Conservation (phyloP, 2,888 invertebrate species). For the Pammene fasciana region DNA sequence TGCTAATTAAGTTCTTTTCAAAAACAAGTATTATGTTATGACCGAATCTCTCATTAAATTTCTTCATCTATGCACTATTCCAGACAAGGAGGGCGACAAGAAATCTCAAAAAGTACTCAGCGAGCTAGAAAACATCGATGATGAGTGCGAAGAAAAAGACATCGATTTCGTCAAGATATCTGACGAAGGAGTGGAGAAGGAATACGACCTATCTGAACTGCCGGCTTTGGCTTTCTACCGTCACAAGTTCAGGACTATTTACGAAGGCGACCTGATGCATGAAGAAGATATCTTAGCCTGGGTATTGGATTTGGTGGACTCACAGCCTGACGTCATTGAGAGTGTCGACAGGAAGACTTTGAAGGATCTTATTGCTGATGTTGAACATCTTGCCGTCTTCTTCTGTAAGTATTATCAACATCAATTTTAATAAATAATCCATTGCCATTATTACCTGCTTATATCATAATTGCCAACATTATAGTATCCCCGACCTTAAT, state of each 20-base stretch:
- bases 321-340: slow-evolving; percentile 94
- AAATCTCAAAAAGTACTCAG: slow-evolving; percentile 94
- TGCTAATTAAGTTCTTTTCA: too few species aligned
- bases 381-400: slow-evolving; percentile 95
- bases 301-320: slow-evolving; percentile 93
- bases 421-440: not conserved
- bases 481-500: too few species aligned
- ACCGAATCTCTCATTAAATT: not conserved
- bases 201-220: slow-evolving; percentile 91
- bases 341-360: slow-evolving; percentile 95
- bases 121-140: slow-evolving; percentile 96
- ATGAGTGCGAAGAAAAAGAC: slow-evolving; percentile 95
- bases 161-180: slow-evolving; percentile 96
- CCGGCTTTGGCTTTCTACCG: slow-evolving; percentile 94
- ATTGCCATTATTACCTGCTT: too few species aligned
- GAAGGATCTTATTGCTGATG: slow-evolving; percentile 93
- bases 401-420: slow-evolving; percentile 87
- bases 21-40: not conserved
- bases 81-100: slow-evolving; percentile 95
- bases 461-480: too few species aligned
- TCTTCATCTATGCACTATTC: slow-evolving; percentile 38
- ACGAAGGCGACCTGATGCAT: slow-evolving; percentile 94
- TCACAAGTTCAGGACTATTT: slow-evolving; percentile 94
- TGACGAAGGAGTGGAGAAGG: slow-evolving; percentile 92
- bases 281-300: slow-evolving; percentile 95